Evolutionary conservation across 2,888 invertebrate genomes (phyloP).

Genomic region (Chrysopilus asiliformis): DNA sequence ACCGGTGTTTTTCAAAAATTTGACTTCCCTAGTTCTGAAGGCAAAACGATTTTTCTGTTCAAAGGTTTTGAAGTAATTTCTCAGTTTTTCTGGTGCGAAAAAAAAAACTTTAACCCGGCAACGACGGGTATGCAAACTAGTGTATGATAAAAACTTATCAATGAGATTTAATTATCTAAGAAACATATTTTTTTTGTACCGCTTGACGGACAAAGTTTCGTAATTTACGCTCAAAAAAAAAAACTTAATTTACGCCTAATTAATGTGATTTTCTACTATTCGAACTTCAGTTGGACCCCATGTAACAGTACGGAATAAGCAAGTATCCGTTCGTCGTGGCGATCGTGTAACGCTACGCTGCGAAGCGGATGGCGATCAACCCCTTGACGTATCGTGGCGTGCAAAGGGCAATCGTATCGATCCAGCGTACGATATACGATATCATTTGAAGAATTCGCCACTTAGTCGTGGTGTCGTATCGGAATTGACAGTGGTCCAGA

Average conservation of each 20-base stretch:
- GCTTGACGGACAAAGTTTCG: not conserved
- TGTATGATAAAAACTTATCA: no score
- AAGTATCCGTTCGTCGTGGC: slow-evolving; percentile 39
- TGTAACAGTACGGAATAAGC: slow-evolving; percentile 37
- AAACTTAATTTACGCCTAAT: no score
- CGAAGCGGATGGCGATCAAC: slow-evolving; percentile 41
- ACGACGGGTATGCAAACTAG: no score
- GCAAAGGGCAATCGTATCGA: slow-evolving; percentile 38
- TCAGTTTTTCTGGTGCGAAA: no score
- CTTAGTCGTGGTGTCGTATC: slow-evolving; percentile 38
- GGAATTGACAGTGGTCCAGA: slow-evolving; percentile 42
- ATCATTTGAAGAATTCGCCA: slow-evolving; percentile 33
- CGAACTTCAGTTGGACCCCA: slow-evolving; percentile 37
- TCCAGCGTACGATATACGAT: slow-evolving; percentile 39
- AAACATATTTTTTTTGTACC: not conserved
- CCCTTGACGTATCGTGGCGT: slow-evolving; percentile 41
- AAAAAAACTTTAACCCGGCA: no score
- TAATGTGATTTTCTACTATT: no score
- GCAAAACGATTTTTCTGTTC: no score
- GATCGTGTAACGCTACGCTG: slow-evolving; percentile 39
- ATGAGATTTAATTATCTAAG: no score
- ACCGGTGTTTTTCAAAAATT: no score
- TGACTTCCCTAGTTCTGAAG: no score
- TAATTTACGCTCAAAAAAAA: no score
- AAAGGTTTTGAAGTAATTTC: no score